These are phyloP conservation scores for Marisa cornuarietis DNA, from an alignment of 1,140 invertebrate species.

Conservation along the genomic window DNA sequence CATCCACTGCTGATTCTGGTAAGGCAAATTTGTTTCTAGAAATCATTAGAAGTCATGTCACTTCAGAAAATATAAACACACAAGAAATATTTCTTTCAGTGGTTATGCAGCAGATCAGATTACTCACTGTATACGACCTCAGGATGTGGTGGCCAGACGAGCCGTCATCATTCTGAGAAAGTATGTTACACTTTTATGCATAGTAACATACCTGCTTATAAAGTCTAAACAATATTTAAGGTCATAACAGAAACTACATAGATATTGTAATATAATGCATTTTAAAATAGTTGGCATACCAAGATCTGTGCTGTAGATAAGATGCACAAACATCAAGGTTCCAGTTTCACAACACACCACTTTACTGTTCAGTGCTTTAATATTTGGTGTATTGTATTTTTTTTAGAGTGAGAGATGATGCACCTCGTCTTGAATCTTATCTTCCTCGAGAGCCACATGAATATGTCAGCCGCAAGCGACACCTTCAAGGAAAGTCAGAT, in stretches of 20 bases:
- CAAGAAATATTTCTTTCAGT: slow-evolving; percentile 60
- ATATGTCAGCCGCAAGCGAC: slow-evolving; percentile 32
- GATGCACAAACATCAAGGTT: too few species aligned
- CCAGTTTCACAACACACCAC: too few species aligned
- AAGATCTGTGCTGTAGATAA: neutral
- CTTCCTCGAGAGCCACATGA: slow-evolving; percentile 7
- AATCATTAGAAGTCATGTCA: too few species aligned
- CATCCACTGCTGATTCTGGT: too few species aligned
- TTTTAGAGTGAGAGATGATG: slow-evolving; percentile 53
- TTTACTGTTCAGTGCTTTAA: too few species aligned
- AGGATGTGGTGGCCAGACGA: slow-evolving; percentile 69
- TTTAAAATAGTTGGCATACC: neutral
- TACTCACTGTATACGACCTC: slow-evolving; percentile 71
- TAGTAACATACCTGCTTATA: neutral
- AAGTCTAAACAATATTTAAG: neutral
- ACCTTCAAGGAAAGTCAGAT: slow-evolving; percentile 23
- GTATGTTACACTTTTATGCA: slow-evolving; percentile 43
- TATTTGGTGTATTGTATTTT: slow-evolving; percentile 12
- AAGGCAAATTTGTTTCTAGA: too few species aligned
- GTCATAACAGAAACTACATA: neutral
- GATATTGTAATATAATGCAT: neutral
- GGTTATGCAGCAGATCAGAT: slow-evolving; percentile 71
- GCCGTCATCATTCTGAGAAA: slow-evolving; percentile 70
- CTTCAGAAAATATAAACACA: too few species aligned
- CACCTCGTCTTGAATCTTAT: slow-evolving; percentile 44